phyloP scores from a whole-genome alignment of 2,888 invertebrate species.

The Erynnis tages region DNA sequence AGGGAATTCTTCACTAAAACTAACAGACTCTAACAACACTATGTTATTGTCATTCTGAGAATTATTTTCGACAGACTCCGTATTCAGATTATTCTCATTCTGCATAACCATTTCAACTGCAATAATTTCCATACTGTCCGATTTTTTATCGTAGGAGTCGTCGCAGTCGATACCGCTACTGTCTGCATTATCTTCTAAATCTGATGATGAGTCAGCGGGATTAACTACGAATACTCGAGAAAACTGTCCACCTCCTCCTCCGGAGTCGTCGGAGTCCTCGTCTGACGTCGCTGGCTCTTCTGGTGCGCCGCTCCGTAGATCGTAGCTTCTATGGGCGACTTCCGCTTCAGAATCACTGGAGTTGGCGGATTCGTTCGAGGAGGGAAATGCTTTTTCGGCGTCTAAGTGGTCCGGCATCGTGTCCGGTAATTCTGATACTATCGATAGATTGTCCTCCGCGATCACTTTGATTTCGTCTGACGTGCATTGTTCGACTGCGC shows the following conservation, averaged over 20 bases:
- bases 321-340: constrained; percentile 70
- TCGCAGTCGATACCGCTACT: constrained; percentile 83
- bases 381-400: constrained; percentile 79
- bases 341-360: constrained; percentile 70
- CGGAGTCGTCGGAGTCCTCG: constrained; percentile 77
- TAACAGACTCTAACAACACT: constrained; percentile 62
- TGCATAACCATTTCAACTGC: constrained; percentile 52
- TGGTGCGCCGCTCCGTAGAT: constrained; percentile 68
- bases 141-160: constrained; percentile 82
- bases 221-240: constrained; percentile 87
- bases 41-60: constrained; percentile 50
- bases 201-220: constrained; percentile 82
- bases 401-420: constrained; percentile 71
- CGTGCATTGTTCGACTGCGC: constrained; percentile 55
- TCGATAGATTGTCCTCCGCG: constrained; percentile 58
- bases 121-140: constrained; percentile 67
- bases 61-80: constrained; percentile 46
- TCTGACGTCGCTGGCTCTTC: constrained; percentile 74
- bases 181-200: constrained; percentile 81
- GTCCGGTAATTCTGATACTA: constrained; percentile 54
- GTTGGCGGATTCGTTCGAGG: constrained; percentile 76
- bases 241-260: constrained; percentile 81
- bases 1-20: constrained; percentile 61
- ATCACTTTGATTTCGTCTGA: constrained; percentile 71
- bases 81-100: constrained; percentile 50